Conservation (phyloP, 2,113 vertebrate species). For the Chascanopsetta lugubris region DNA sequence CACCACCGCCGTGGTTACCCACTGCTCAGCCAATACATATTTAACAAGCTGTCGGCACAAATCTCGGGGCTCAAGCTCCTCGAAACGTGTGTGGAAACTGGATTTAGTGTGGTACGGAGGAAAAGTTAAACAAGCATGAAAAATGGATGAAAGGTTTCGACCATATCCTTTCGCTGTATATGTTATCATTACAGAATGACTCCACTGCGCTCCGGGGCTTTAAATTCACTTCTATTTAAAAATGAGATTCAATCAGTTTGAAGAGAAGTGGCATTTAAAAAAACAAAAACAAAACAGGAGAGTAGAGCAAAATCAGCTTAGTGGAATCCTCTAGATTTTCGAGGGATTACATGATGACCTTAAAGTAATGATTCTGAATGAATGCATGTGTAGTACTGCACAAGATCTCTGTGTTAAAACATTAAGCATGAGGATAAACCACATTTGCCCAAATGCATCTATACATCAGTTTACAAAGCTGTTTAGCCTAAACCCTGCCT, state of each 20-base stretch:
- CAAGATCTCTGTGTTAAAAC: conserved; percentile 30
- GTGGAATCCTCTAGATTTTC: conserved; percentile 44
- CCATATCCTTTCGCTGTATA: conserved; percentile 27
- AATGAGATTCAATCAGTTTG: conserved; percentile 57
- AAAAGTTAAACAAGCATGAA: conserved; percentile 53
- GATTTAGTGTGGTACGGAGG: conserved; percentile 34
- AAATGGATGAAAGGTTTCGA: conserved; percentile 55
- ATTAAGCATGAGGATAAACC: conserved; percentile 60
- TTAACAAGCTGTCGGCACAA: conserved; percentile 60
- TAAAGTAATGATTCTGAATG: conserved; percentile 60
- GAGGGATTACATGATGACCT: conserved; percentile 54
- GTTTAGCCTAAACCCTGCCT: conserved; percentile 51
- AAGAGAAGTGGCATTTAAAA: conserved; percentile 44
- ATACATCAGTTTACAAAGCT: conserved; percentile 61
- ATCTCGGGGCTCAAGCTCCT: conserved; percentile 32
- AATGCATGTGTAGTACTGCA: conserved; percentile 21
- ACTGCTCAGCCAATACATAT: conserved; percentile 53
- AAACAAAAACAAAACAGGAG: too few relatives aligned
- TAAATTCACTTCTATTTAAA: conserved; percentile 42
- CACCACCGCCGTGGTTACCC: conserved; percentile 56
- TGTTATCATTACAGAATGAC: conserved; percentile 24
- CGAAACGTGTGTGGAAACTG: conserved; percentile 34
- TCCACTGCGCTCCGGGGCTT: conserved; percentile 32
- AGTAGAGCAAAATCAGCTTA: conserved; percentile 62
- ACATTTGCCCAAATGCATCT: conserved; percentile 51